Base-by-base conservation (phyloP, 2,888 invertebrate genomes). In the Prenolepis imparis region DNA sequence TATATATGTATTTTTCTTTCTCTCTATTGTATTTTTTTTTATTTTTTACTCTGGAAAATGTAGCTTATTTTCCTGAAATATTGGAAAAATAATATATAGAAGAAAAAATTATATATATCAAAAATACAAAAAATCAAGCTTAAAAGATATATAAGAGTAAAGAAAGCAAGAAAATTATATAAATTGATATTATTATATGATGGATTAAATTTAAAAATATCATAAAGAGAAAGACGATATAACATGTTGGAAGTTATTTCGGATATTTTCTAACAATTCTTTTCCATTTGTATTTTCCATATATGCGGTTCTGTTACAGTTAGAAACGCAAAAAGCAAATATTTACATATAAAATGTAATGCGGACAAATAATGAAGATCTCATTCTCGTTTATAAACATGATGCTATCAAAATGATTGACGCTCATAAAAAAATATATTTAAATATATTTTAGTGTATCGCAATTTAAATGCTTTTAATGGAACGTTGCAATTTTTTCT, bases 351-450 rank as follows among this genome's bases (percentile, higher is more conserved):
- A 67, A 21, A 28, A 18, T 48, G 0, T 44, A 59, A 70, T 70
- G 44, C 41, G 1, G 36, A 28, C n/a, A 3, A 18, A 21, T 70
- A 44, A 70, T 41, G 11, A 9, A 78, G 32, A 44, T 59, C 41
- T 44, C 41, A 59, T 57, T 70, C 1, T 9, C 32, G 12, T 11
- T 72, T 39, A 21, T 72, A 48, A 70, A 78, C 70, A 70, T 41
- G 9, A 44, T 18, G 41, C 15, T 28, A 70, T 44, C 57, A 57
- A 59, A 57, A 41, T 78, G 41, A 70, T 72, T 59, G 55, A 70
- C 32, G 15, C 59, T 21, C 39, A 41, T 78, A 41, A 41, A 41
- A 68, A 68, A 57, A 66, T 36, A 44, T 44, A 44, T 44, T 36
- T 36, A 36, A 5, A 15, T 39, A 39, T 11, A 39, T 39, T 39